A percentile compares a stretch with the other conserved stretches of the same genome.
These are phyloP conservation scores for Tortrix viridana DNA, from an alignment of 2,888 invertebrate species.

Conservation along the genomic window DNA sequence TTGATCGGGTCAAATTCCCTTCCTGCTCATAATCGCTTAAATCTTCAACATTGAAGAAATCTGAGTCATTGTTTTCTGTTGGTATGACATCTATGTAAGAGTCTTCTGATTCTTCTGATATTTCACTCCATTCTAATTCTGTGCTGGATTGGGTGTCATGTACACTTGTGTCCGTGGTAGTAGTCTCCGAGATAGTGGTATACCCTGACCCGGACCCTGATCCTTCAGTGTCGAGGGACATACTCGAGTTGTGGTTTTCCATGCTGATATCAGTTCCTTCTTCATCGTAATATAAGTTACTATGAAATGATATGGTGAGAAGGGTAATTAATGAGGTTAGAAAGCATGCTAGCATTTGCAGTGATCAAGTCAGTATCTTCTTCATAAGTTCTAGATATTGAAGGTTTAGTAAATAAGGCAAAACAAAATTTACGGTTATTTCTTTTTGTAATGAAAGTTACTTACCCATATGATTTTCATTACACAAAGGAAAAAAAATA, in stretches of 20 bases:
- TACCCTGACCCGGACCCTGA: slow-evolving; percentile 41
- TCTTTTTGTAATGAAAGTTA: too few species aligned
- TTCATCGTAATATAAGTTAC: slow-evolving; percentile 14
- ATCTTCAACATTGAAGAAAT: slow-evolving; percentile 1
- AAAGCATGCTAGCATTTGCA: background rate
- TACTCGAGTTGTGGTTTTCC: slow-evolving; percentile 17
- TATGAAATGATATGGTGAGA: slow-evolving; percentile 17
- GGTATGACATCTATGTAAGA: slow-evolving; percentile 2
- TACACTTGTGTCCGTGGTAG: slow-evolving; percentile 67
- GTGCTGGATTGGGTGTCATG: slow-evolving; percentile 31
- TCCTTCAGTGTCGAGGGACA: slow-evolving; percentile 7
- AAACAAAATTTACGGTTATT: too few species aligned
- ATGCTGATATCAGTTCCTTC: slow-evolving; percentile 23
- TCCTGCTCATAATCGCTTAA: background rate
- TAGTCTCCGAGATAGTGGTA: slow-evolving; percentile 63
- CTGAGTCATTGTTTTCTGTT: background rate
- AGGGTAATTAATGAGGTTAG: background rate
- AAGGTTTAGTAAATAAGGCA: too few species aligned
- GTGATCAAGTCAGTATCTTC: background rate
- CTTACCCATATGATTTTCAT: too few species aligned
- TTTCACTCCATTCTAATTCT: slow-evolving; percentile 13
- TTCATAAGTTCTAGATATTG: too few species aligned
- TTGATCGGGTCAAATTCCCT: background rate
- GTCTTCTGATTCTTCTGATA: background rate
- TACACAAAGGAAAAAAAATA: too few species aligned